Conservation (phyloP, 2,113 vertebrate genomes). For the Excalfactoria chinensis region DNA sequence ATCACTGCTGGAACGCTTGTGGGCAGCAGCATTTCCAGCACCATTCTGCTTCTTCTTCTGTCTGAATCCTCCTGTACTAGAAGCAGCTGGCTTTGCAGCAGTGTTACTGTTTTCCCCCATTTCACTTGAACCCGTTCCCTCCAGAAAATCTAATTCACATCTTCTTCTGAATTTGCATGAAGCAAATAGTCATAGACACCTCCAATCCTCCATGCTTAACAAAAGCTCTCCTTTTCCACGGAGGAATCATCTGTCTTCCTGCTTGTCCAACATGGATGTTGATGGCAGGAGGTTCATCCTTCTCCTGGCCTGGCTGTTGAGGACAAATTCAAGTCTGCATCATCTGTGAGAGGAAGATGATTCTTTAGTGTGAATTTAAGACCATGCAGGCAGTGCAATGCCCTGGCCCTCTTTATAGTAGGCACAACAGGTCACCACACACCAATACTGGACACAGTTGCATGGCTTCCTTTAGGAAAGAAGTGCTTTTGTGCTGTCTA, state of each 20-base stretch:
- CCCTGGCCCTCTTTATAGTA: not conserved
- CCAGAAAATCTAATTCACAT: not conserved
- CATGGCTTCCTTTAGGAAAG: not conserved
- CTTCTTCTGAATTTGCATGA: constrained; percentile 18
- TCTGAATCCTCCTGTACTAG: not conserved
- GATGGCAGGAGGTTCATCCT: not conserved
- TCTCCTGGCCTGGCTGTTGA: not conserved
- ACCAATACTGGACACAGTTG: not conserved
- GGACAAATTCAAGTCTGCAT: not conserved
- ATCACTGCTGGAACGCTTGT: not conserved
- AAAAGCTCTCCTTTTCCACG: not conserved
- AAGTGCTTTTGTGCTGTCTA: not conserved
- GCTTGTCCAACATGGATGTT: not conserved
- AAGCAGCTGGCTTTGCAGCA: constrained; percentile 10
- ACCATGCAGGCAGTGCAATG: not conserved
- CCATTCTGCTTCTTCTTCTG: not conserved
- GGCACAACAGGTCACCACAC: not conserved
- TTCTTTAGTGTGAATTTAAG: accelerated
- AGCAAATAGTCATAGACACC: constrained; percentile 7
- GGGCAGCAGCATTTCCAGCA: not conserved
- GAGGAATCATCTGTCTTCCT: not conserved
- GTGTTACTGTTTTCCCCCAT: not conserved
- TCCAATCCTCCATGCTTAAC: not conserved
- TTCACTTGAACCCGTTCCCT: not conserved
- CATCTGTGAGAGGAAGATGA: not conserved